These are phyloP conservation scores for Pelochelys cantorii DNA, from an alignment of 2,797 vertebrate genomes.

Conservation along the genomic window DNA sequence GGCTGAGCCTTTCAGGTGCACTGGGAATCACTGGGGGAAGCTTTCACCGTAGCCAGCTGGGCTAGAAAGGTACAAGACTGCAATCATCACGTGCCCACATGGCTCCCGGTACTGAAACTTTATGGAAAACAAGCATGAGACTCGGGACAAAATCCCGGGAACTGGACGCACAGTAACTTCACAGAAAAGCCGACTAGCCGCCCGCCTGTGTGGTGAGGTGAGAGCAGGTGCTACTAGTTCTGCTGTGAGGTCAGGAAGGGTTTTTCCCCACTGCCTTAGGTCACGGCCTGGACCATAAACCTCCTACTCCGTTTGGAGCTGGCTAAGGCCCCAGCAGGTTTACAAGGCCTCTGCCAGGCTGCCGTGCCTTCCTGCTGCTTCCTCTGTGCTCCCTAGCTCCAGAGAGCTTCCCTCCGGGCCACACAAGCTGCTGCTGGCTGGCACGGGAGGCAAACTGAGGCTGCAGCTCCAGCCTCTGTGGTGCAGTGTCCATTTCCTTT, in stretches of 20 bases:
- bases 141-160: background rate
- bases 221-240: background rate
- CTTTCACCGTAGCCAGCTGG: background rate
- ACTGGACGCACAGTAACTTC: no score
- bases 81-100: background rate
- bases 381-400: background rate
- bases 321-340: no score
- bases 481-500: background rate
- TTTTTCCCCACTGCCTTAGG: no score
- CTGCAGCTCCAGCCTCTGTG: background rate
- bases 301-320: background rate
- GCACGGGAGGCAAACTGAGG: background rate
- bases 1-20: background rate
- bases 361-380: background rate
- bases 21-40: background rate
- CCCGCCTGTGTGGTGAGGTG: fast-evolving
- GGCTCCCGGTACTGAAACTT: background rate
- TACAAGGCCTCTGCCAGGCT: background rate
- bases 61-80: background rate
- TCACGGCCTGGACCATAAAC: fast-evolving
- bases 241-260: background rate
- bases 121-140: background rate
- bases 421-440: background rate
- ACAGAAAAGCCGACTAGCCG: background rate
- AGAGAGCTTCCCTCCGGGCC: background rate